These are phyloP conservation scores for Phengaris arion DNA, from an alignment of 2,888 invertebrate species.

Conservation along the genomic window DNA sequence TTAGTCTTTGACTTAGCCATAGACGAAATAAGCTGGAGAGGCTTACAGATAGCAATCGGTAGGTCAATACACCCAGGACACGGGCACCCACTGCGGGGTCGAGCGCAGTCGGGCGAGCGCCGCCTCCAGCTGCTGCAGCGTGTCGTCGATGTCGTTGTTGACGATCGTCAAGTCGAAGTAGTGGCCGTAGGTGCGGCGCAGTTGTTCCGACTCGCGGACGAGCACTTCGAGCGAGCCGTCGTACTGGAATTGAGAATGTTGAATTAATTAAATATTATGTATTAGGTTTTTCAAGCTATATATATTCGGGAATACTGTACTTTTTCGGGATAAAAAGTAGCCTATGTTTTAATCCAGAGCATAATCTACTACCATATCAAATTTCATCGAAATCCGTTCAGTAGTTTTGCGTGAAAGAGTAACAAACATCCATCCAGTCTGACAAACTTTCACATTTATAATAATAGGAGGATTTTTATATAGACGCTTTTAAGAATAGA, in stretches of 20 bases:
- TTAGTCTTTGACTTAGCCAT: background rate
- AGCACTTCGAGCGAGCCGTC: constrained; percentile 98
- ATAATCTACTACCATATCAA: no score
- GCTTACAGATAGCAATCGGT: constrained; percentile 38
- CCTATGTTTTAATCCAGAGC: no score
- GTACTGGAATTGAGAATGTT: constrained; percentile 81
- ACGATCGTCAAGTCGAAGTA: constrained; percentile 98
- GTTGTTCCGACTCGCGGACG: constrained; percentile 97
- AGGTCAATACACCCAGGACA: constrained; percentile 97
- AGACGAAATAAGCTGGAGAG: background rate
- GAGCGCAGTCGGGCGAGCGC: constrained; percentile 94
- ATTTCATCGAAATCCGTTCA: no score
- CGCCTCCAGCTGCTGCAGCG: constrained; percentile 93
- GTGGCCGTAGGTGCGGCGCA: constrained; percentile 98
- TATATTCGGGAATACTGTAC: no score
- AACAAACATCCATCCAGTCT: no score
- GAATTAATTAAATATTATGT: no score
- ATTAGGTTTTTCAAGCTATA: no score
- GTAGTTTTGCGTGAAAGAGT: no score
- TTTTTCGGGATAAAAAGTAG: no score
- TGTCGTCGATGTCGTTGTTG: constrained; percentile 99
- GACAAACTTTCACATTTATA: no score
- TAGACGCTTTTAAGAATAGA: no score
- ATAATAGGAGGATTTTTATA: no score
- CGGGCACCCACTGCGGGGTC: constrained; percentile 98